A percentile compares a stretch with the other conserved stretches of the same genome.
phyloP scores from a whole-genome alignment of 2,888 invertebrate genomes.

The Arenicola marina region DNA sequence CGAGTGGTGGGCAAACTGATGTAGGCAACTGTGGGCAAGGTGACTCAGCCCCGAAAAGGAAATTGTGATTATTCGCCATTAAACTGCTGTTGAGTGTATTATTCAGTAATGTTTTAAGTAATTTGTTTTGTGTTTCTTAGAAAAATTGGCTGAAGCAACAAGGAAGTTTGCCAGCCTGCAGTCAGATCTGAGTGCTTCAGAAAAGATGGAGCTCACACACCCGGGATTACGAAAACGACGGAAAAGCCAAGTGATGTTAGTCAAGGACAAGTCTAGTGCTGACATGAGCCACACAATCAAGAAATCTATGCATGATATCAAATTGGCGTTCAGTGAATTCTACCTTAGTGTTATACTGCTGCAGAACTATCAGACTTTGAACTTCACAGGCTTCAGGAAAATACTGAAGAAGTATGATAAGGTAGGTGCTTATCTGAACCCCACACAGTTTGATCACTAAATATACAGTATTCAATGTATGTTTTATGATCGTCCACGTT shows the following conservation, averaged over 20 bases:
- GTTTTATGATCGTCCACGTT: no score
- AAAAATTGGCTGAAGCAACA: constrained; percentile 96
- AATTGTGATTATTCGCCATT: no score
- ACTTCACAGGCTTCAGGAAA: constrained; percentile 98
- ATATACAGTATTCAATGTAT: no score
- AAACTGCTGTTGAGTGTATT: no score
- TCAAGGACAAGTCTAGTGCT: neutral
- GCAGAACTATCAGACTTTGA: constrained; percentile 97
- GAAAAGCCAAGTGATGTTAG: neutral
- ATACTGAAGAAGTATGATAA: constrained; percentile 99
- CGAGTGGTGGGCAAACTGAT: no score
- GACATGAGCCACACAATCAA: neutral
- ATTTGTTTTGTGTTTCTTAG: constrained; percentile 63
- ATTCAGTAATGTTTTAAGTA: no score
- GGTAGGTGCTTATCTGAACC: constrained; percentile 64
- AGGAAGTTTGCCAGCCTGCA: constrained; percentile 89
- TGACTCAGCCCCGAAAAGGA: no score
- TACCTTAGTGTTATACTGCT: constrained; percentile 93
- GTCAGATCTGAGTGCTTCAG: constrained; percentile 76
- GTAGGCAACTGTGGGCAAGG: no score
- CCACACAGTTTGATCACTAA: no score
- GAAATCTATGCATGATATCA: constrained; percentile 75
- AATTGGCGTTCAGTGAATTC: constrained; percentile 97
- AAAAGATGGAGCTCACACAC: constrained; percentile 34
- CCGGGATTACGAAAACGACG: neutral